phyloP scores from a whole-genome alignment of 2,113 vertebrate species.

The Stegostoma tigrinum region DNA sequence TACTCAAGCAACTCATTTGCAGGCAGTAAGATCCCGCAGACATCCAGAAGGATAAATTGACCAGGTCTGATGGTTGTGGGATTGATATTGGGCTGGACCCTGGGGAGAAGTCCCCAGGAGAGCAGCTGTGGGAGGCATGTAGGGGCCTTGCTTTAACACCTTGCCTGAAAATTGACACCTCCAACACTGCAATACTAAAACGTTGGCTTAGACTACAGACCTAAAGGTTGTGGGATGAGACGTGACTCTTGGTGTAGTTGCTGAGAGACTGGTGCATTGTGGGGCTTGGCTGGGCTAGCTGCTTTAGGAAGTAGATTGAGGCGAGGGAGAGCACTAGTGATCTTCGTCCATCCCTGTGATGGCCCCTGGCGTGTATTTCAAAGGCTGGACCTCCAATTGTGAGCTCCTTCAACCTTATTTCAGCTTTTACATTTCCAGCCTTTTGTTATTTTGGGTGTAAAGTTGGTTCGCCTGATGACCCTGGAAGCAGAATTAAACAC shows the following conservation, averaged over 20 bases:
- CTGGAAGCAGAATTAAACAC: not conserved
- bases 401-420: not conserved
- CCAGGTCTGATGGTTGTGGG: not conserved
- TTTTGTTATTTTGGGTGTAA: not conserved
- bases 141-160: not conserved
- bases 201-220: not conserved
- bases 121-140: not conserved
- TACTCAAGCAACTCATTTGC: not conserved
- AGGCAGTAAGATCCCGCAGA: not conserved
- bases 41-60: not conserved
- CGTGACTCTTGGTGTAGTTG: not conserved
- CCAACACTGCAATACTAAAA: not conserved
- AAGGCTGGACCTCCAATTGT: not conserved
- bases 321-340: not conserved
- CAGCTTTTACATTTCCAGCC: not conserved
- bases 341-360: not conserved
- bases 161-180: not conserved
- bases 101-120: not conserved
- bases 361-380: not conserved
- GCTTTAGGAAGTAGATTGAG: not conserved
- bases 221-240: not conserved
- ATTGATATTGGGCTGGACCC: not conserved
- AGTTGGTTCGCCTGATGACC: not conserved
- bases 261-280: not conserved
- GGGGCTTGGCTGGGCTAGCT: not conserved